Base-by-base conservation (phyloP, 2,888 invertebrate species). In the Sesia bembeciformis region DNA sequence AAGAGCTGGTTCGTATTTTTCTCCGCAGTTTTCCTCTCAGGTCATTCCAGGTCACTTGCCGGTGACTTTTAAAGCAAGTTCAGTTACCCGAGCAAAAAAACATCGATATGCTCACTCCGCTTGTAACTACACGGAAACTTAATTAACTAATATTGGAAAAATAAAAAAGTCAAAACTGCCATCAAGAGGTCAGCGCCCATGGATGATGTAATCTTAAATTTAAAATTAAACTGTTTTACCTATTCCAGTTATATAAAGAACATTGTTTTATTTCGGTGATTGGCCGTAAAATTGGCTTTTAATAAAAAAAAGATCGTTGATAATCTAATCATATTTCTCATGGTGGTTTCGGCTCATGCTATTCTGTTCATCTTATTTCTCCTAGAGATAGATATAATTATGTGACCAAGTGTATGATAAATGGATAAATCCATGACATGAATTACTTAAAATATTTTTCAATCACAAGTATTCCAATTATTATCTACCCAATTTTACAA, bases 181-280 rank as follows among this genome's bases (percentile, higher is more conserved):
- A 64, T 67, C 55, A 54, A 64, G 54, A 64, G 73, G 69, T 72
- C 65, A 70, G 63, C 60, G 70, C 60, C 70, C 56, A 40, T 50
- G 54, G 52, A 58, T 67, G 66, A 67, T 60, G 64, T 65, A 64
- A 64, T 54, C 56, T 52, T 53, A n/a, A 40, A 50, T 40, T 55
- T 53, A 53, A 54, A 58, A 55, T 40, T 52, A 42, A 54, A 54
- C 54, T 56, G 52, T 57, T 8, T 4, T 53, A 38, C 51, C 46
- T 51, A 53, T 54, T 51, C 7, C 1, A 40, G 38, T 6, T 51
- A 51, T 51, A 8, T 46, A 46, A 8, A 46, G 6, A 23, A 23
- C 46, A 23, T 23, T 2, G 23, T 23, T 23, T 23, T 23, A 23
- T 23, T 23, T 23, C 23, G 23, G 2, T 23, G 23, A 23, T 23